phyloP scores from a whole-genome alignment of 1,140 invertebrate species.

The Camponotus floridanus region DNA sequence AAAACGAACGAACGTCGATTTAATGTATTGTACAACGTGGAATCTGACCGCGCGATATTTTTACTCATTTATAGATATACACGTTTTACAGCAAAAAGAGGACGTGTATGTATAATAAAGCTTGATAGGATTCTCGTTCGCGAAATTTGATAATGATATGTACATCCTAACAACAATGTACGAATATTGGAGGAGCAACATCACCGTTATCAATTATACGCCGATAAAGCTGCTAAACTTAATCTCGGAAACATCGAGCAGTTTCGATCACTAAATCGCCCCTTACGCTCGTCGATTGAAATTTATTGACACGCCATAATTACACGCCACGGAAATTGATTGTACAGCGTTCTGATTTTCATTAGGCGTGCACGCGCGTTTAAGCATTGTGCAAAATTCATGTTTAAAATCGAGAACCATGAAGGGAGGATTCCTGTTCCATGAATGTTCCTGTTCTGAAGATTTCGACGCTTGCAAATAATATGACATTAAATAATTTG shows the following conservation, averaged over 20 bases:
- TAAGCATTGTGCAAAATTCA: constrained; percentile 14
- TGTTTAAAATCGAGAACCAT: background rate
- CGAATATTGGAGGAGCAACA: constrained; percentile 31
- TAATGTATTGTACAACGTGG: background rate
- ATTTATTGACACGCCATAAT: constrained; percentile 83
- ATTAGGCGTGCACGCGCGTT: constrained; percentile 55
- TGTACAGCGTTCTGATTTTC: constrained; percentile 62
- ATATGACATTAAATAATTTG: background rate
- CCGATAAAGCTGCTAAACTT: constrained; percentile 77
- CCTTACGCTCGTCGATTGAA: constrained; percentile 75
- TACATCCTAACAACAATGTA: background rate
- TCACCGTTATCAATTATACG: constrained; percentile 75
- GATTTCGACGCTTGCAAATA: background rate
- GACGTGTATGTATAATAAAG: background rate
- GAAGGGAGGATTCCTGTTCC: background rate
- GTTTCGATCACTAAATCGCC: constrained; percentile 9
- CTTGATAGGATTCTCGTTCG: too few species aligned
- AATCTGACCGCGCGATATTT: background rate
- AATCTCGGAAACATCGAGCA: constrained; percentile 74
- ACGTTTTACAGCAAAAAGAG: background rate
- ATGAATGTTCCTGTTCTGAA: background rate
- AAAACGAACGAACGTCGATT: background rate
- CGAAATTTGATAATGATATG: background rate
- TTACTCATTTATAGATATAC: background rate
- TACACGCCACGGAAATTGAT: constrained; percentile 77